Evolutionary conservation across 1,140 invertebrate genomes (phyloP).

Genomic region (Teleopsis dalmanni): DNA sequence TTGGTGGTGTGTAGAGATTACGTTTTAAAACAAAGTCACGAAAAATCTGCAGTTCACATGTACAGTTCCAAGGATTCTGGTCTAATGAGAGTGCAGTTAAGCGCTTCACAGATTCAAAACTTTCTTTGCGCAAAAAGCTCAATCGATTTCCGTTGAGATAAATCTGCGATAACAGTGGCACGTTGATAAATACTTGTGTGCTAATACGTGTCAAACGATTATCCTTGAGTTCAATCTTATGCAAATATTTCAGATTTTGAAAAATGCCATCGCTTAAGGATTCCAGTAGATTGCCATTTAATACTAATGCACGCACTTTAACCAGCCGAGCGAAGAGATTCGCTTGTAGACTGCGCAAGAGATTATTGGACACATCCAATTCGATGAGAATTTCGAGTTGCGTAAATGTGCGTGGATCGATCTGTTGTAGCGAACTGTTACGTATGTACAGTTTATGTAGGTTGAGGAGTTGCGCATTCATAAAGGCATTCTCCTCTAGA

Average conservation of each 20-base stretch:
- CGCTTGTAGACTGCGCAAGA: slow-evolving; percentile 56
- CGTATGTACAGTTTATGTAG: slow-evolving; percentile 68
- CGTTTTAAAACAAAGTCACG: slow-evolving; percentile 63
- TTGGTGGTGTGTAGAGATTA: slow-evolving; percentile 57
- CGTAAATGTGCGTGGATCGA: slow-evolving; percentile 63
- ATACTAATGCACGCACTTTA: slow-evolving; percentile 57
- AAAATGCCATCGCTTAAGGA: slow-evolving; percentile 64
- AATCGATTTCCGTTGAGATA: slow-evolving; percentile 67
- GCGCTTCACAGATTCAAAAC: slow-evolving; percentile 51
- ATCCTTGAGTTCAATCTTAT: slow-evolving; percentile 65
- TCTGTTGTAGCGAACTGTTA: slow-evolving; percentile 58
- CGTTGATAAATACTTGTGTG: slow-evolving; percentile 58
- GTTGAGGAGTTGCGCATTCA: slow-evolving; percentile 59
- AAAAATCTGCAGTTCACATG: slow-evolving; percentile 71
- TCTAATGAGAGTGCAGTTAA: slow-evolving; percentile 65
- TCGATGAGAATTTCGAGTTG: slow-evolving; percentile 72
- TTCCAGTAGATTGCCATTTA: slow-evolving; percentile 65
- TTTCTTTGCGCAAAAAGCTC: slow-evolving; percentile 51
- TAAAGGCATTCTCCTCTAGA: slow-evolving; percentile 60
- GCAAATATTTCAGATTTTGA: slow-evolving; percentile 62
- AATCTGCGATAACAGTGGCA: slow-evolving; percentile 59
- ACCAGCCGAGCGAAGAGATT: slow-evolving; percentile 63
- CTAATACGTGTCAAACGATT: slow-evolving; percentile 64
- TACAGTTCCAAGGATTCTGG: slow-evolving; percentile 81
- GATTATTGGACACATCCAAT: slow-evolving; percentile 72